Evolutionary conservation across 2,797 vertebrate genomes (phyloP), one percentile per base, ranked within the genome.

Genomic region (Leuciscus waleckii): DNA sequence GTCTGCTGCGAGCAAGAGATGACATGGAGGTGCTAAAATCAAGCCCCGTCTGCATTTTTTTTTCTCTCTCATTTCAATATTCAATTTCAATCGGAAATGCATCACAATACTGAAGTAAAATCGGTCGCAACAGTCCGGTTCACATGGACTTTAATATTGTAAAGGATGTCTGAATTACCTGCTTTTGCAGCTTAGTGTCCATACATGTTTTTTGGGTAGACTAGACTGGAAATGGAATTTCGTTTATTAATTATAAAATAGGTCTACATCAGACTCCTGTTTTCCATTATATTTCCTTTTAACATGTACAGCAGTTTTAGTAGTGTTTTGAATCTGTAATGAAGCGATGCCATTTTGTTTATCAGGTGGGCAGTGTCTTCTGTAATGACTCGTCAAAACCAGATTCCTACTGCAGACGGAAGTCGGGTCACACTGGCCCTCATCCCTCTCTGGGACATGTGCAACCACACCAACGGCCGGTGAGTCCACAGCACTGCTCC

Each of bases 381-480:
- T 0, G 98, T 99, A 87, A 99, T 99, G 98, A 99, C 98, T 7
- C 96, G 98, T 46, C 98, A 99, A 93, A 99, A 99, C 92, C 98
- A 99, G 92, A 99, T 99, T 89, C 98, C 98, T 23, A 99, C 98
- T 7, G 97, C 98, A 93, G 98, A 99, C 0, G 98, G 98, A 82
- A 98, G 97, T 89, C 95, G 96, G 61, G 97, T 99, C 90, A 99
- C 97, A 11, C 93, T 99, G 93, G 98, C 98, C 54, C 95, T 99
- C 37, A 99, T 99, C 91, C 98, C 98, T 4, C 92, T 99, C 4
- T 99, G 98, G 98, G 98, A 99, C 93, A 99, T 99, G 98, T 99
- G 98, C 89, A 99, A 99, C 93, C 98, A 99, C 93, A 99, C 97
- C 87, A 99, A 97, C 9, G 98, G 98, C 90, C 95, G 97, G 98